These are phyloP conservation scores for Perccottus glenii DNA, from an alignment of 2,113 vertebrate species.

Conservation along the genomic window DNA sequence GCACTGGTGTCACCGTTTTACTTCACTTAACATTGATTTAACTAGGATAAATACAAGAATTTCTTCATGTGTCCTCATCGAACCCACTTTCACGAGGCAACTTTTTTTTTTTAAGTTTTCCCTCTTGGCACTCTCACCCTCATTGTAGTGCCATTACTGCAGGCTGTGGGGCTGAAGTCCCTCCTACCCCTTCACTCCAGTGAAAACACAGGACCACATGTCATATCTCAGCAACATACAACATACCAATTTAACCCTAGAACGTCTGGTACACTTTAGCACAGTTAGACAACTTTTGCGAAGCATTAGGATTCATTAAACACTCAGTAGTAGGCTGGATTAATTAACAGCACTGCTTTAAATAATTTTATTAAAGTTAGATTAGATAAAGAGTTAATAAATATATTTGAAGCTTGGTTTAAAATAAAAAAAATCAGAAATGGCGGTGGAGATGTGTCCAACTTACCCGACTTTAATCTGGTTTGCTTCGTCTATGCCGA, in stretches of 20 bases:
- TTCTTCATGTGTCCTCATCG: slow-evolving; percentile 40
- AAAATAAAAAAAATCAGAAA: not conserved
- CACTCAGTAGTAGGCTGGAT: not conserved
- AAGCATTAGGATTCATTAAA: not conserved
- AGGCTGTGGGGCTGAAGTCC: slow-evolving; percentile 40
- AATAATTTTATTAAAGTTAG: not conserved
- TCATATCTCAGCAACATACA: slow-evolving; percentile 46
- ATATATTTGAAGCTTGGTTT: too few species aligned
- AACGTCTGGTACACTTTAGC: not conserved
- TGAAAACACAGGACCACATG: slow-evolving; percentile 70
- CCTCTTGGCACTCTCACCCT: slow-evolving; percentile 52
- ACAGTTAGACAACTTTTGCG: not conserved
- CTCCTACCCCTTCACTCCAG: slow-evolving; percentile 60
- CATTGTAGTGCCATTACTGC: slow-evolving; percentile 66
- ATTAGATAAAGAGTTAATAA: not conserved
- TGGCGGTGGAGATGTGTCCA: not conserved
- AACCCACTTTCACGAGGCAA: slow-evolving; percentile 34
- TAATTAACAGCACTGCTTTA: not conserved
- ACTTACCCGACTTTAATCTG: slow-evolving; percentile 68
- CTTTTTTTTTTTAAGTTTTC: slow-evolving; percentile 9
- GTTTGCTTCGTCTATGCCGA: slow-evolving; percentile 57
- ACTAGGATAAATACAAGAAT: slow-evolving; percentile 11
- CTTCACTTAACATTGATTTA: slow-evolving; percentile 21
- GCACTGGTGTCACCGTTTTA: slow-evolving; percentile 34
- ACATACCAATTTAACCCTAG: slow-evolving; percentile 17